Evolutionary conservation across 2,888 invertebrate genomes (phyloP).

Genomic region (Sesia apiformis): DNA sequence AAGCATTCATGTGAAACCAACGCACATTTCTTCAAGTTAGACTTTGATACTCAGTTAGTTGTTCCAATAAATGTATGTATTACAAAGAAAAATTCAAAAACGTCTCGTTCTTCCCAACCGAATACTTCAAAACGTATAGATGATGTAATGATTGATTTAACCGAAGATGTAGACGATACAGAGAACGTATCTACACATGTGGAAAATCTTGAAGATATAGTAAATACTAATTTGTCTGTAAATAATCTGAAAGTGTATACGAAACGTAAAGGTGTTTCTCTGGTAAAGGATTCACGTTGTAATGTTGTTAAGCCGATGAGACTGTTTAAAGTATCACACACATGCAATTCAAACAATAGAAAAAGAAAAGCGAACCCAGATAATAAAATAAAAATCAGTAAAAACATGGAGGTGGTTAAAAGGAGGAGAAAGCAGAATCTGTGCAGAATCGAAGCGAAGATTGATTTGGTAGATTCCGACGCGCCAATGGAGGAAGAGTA

Average conservation of each 20-base stretch:
- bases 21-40: slow-evolving; percentile 46
- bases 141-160: slow-evolving; percentile 40
- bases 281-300: too few species aligned
- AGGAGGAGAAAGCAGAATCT: slow-evolving; percentile 1
- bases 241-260: too few species aligned
- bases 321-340: slow-evolving; percentile 19
- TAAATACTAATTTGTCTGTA: too few species aligned
- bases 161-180: slow-evolving; percentile 29
- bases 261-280: too few species aligned
- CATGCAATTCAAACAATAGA: background rate
- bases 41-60: slow-evolving; percentile 35
- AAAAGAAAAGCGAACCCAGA: slow-evolving; percentile 3
- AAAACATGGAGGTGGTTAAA: background rate
- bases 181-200: background rate
- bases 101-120: too few species aligned
- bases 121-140: background rate
- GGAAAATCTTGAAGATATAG: background rate
- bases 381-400: slow-evolving; percentile 7
- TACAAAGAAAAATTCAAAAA: slow-evolving; percentile 21
- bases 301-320: slow-evolving; percentile 22
- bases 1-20: slow-evolving; percentile 38
- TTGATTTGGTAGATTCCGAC: slow-evolving; percentile 25
- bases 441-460: slow-evolving; percentile 13
- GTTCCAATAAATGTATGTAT: slow-evolving; percentile 46
- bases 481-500: slow-evolving; percentile 24